A percentile compares a stretch with the other conserved stretches of the same genome.
These are phyloP conservation scores for Apostichopus leukothele DNA, from an alignment of 53 echinoderm and acorn worm species.

Conservation along the genomic window DNA sequence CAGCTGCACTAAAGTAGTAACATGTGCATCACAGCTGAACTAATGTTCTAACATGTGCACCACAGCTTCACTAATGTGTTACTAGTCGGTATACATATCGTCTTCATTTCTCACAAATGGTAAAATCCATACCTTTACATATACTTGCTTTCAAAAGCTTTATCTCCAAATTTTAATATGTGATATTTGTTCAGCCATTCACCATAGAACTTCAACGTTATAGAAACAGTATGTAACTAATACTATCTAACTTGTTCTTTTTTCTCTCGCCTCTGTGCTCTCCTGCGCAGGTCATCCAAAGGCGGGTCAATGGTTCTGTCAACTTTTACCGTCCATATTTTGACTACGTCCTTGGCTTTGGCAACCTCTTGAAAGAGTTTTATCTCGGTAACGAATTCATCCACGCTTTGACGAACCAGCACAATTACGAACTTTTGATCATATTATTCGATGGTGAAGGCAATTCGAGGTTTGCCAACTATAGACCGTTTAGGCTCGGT, in stretches of 20 bases:
- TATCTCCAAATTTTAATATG: no score
- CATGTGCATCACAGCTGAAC: no score
- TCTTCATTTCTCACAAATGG: no score
- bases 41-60: no score
- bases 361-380: conserved; percentile 5
- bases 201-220: no score
- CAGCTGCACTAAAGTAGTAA: no score
- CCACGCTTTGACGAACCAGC: conserved; percentile 24
- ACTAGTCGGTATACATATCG: no score
- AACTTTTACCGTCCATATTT: conserved; percentile 39
- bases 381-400: conserved; percentile 39
- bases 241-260: background rate
- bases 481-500: conserved; percentile 14
- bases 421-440: conserved; percentile 32
- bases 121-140: no score
- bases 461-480: conserved; percentile 34
- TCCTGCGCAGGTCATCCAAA: conserved; percentile 24
- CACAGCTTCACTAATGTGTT: no score
- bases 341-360: conserved; percentile 40
- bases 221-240: no score
- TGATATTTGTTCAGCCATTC: no score
- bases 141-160: no score
- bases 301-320: conserved; percentile 44
- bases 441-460: conserved; percentile 12
- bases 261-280: background rate